Conservation (phyloP, 2,888 invertebrate species). For the Enoplolaimus lenunculus region DNA sequence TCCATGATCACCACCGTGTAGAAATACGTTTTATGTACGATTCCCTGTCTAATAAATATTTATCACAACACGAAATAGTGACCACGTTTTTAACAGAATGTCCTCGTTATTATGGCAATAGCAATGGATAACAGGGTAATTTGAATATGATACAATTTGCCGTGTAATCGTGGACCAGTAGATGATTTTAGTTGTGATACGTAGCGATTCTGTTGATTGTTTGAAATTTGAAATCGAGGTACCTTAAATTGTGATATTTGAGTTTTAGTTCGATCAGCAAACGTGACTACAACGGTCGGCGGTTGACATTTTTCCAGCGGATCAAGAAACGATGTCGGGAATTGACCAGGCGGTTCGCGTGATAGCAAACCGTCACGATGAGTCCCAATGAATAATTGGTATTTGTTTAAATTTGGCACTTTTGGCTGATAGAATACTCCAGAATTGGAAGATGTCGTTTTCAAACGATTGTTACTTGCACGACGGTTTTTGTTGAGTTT, state of each 20-base stretch:
- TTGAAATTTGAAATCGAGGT: neutral
- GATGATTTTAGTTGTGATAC: neutral
- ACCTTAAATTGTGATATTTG: neutral
- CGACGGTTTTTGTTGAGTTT: neutral
- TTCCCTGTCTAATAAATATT: too few species aligned
- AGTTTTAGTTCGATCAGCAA: neutral
- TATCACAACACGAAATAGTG: too few species aligned
- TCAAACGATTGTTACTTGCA: neutral
- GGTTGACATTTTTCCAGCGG: neutral
- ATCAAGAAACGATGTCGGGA: neutral
- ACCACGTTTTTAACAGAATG: too few species aligned
- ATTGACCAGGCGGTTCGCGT: neutral
- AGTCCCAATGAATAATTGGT: neutral
- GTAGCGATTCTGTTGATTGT: neutral
- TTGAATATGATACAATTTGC: too few species aligned
- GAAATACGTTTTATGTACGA: too few species aligned
- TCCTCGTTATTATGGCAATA: too few species aligned
- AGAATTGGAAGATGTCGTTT: neutral
- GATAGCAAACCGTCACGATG: neutral
- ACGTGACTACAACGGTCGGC: neutral
- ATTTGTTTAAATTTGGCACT: neutral
- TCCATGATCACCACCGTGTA: too few species aligned
- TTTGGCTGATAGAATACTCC: neutral
- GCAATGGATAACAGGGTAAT: too few species aligned
- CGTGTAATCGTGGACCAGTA: neutral